These are phyloP conservation scores for Dipodomys merriami DNA, from an alignment of 2,113 vertebrate genomes.

Conservation along the genomic window DNA sequence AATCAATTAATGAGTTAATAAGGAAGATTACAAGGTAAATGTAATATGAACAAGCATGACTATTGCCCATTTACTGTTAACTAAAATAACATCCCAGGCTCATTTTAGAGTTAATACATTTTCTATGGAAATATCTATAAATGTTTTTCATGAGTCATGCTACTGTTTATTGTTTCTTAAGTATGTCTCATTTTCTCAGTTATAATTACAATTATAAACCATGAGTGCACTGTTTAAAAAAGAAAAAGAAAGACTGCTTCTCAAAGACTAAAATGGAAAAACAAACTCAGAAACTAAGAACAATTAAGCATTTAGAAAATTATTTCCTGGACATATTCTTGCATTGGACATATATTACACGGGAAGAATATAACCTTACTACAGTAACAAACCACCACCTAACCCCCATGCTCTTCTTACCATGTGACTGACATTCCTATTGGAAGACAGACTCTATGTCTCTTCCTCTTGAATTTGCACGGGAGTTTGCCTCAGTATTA, in stretches of 20 bases:
- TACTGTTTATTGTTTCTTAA: not conserved
- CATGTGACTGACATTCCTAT: not conserved
- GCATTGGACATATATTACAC: not conserved
- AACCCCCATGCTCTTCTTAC: not conserved
- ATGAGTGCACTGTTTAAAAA: not conserved
- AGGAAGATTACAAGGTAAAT: not conserved
- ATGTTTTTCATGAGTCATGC: not conserved
- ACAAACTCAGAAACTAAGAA: not conserved
- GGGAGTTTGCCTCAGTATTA: not conserved
- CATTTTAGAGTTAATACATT: conserved; percentile 11
- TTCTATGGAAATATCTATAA: not conserved
- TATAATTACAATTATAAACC: not conserved
- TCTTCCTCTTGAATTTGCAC: not conserved
- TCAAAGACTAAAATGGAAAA: conserved; percentile 2
- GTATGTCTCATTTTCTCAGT: not conserved
- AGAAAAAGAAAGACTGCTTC: not conserved
- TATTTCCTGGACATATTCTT: not conserved
- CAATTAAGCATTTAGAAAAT: not conserved
- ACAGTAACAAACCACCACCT: not conserved
- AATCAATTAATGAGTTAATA: too few species aligned
- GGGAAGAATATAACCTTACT: not conserved
- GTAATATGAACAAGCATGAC: not conserved
- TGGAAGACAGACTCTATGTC: not conserved
- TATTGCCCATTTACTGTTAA: not conserved
- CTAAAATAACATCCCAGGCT: not conserved